phyloP scores from a whole-genome alignment of 2,888 invertebrate species.

The Dysmachus trigonus region DNA sequence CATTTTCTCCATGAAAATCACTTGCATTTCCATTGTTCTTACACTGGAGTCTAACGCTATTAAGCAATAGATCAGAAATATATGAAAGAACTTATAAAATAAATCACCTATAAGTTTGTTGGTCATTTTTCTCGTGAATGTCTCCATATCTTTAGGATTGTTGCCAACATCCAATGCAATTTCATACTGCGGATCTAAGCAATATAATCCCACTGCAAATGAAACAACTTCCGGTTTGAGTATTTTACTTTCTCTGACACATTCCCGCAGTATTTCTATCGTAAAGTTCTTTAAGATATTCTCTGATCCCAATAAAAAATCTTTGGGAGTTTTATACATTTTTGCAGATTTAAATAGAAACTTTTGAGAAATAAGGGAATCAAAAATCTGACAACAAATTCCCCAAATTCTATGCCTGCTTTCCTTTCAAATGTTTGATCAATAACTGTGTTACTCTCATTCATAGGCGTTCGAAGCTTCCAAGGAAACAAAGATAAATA shows the following conservation, averaged over 20 bases:
- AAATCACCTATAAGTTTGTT: slow-evolving; percentile 63
- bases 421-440: background rate
- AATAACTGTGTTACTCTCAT: background rate
- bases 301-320: slow-evolving; percentile 40
- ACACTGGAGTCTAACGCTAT: slow-evolving; percentile 60
- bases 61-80: background rate
- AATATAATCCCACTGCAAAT: slow-evolving; percentile 67
- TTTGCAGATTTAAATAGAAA: background rate
- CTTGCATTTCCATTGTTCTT: slow-evolving; percentile 71
- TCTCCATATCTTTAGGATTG: slow-evolving; percentile 66
- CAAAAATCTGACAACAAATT: background rate
- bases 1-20: slow-evolving; percentile 69
- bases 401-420: background rate
- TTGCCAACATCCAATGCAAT: slow-evolving; percentile 65
- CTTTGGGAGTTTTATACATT: slow-evolving; percentile 36
- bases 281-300: slow-evolving; percentile 69
- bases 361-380: background rate
- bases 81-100: background rate
- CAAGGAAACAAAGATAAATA: no score
- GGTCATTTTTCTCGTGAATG: slow-evolving; percentile 68
- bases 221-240: slow-evolving; percentile 67
- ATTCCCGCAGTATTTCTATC: slow-evolving; percentile 68
- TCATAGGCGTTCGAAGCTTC: no score
- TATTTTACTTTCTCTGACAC: slow-evolving; percentile 58
- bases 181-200: slow-evolving; percentile 69